phyloP scores from a whole-genome alignment of 2,797 vertebrate genomes.

The Acestrorhynchus altus region DNA sequence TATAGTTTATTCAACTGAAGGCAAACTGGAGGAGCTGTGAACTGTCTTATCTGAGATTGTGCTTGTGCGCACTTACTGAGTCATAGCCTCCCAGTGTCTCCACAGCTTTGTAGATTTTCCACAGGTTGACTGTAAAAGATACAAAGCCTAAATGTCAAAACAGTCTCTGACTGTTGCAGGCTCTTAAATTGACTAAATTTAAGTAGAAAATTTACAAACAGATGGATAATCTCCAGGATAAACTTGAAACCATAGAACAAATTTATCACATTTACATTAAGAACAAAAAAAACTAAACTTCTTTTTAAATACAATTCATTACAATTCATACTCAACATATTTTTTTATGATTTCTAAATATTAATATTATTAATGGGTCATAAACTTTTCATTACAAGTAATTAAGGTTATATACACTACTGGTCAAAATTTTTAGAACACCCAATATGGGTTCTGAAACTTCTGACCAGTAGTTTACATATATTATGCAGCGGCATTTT shows the following conservation, averaged over 20 bases:
- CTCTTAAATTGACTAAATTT: not conserved
- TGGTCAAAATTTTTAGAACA: no score
- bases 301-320: no score
- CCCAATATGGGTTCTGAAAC: no score
- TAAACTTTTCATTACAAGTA: no score
- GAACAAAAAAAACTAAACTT: no score
- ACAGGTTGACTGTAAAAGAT: conserved; percentile 86
- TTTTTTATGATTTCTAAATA: no score
- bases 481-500: no score
- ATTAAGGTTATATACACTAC: no score
- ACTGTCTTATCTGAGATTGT: not conserved
- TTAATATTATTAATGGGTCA: no score
- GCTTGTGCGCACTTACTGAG: conserved; percentile 76
- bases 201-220: not conserved
- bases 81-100: conserved; percentile 93
- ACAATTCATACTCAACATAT: no score
- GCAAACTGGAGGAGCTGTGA: conserved; percentile 2
- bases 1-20: not conserved
- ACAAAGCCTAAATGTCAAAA: not conserved
- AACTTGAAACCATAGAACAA: no score
- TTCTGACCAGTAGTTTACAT: no score
- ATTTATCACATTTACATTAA: not conserved
- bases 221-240: not conserved
- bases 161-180: not conserved
- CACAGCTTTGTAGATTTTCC: conserved; percentile 94